Base-by-base conservation (phyloP, 2,113 vertebrate species). In the Lycaon pictus region DNA sequence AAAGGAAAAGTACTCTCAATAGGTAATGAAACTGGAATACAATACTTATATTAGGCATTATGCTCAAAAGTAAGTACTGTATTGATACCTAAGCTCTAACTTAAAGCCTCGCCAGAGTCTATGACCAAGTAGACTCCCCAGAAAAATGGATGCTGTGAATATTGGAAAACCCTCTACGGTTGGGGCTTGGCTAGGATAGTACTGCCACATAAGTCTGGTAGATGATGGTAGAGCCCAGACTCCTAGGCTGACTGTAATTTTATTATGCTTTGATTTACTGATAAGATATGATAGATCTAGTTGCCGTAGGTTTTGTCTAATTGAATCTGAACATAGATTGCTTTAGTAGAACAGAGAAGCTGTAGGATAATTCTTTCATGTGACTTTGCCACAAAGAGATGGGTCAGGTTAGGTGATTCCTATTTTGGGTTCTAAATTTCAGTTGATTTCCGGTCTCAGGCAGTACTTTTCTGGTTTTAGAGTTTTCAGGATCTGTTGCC, bases 251-350 rank as follows among this genome's bases (percentile, higher is more conserved):
- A 72, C 77, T 83, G 16, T 97, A 86, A 96, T 96, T 98, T 67
- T 88, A 95, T 97, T 93, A 84, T 60, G 25, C 32, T 96, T 92
- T 91, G 86, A 92, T 98, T 95, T 83, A 37, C 85, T 89, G 67
- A 62, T 97, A 58, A 72, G 90, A 80, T 93, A 83, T 76, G 84
- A 67, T 62, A 82, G 95, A 74, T 88, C 96, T 96, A 96, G 92
- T 37, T 93, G 97, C 69, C 87, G 93, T 95, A 94, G 94, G 51
- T 62, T 95, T 93, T 87, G 35, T 93, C 58, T 96, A 92, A 95
- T 97, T 90, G 58, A 32, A 95, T 82, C 92, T 88, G 15, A 91
- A 27, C 72, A 94, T 96, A 51, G 92, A 80, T 84, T 95, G 72
- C 71, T 96, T 96, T 53, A 72, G 58, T 27, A 20, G 32, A 74